Conservation (phyloP, 2,797 vertebrate genomes). For the Mus caroli region DNA sequence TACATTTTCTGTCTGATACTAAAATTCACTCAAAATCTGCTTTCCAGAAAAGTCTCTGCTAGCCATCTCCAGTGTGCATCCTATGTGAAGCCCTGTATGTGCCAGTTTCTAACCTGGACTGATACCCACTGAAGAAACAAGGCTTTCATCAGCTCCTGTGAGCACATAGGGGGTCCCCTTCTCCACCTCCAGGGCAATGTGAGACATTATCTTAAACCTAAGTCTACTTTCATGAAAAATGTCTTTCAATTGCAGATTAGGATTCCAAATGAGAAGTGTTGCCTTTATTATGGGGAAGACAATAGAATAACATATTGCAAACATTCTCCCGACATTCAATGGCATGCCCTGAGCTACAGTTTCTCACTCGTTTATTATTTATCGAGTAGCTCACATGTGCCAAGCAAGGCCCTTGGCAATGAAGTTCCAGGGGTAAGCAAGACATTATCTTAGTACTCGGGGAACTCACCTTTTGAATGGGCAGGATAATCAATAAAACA, state of each 20-base stretch:
- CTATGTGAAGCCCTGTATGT: not conserved
- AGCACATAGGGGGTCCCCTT: not conserved
- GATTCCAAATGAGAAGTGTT: constrained; percentile 17
- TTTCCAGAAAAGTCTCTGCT: constrained; percentile 20
- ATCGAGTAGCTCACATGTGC: not conserved
- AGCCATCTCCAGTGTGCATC: accelerated
- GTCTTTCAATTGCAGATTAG: constrained; percentile 33
- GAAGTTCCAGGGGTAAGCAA: not conserved
- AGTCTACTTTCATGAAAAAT: constrained; percentile 38
- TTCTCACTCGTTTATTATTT: constrained; percentile 46
- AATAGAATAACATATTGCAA: not conserved
- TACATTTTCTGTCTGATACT: not conserved
- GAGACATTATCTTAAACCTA: constrained; percentile 19
- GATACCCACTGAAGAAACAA: constrained; percentile 20
- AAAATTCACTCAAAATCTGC: not conserved
- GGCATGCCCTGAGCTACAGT: not conserved
- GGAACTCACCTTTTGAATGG: not conserved
- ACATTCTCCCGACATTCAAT: constrained; percentile 2
- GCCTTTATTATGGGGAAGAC: not conserved
- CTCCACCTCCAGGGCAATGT: not conserved
- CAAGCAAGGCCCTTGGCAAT: not conserved
- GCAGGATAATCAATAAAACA: not conserved
- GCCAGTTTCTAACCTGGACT: not conserved
- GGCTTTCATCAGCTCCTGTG: not conserved
- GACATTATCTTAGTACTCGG: not conserved